Conservation (phyloP, 2,113 vertebrate species). For the Mellivora capensis region DNA sequence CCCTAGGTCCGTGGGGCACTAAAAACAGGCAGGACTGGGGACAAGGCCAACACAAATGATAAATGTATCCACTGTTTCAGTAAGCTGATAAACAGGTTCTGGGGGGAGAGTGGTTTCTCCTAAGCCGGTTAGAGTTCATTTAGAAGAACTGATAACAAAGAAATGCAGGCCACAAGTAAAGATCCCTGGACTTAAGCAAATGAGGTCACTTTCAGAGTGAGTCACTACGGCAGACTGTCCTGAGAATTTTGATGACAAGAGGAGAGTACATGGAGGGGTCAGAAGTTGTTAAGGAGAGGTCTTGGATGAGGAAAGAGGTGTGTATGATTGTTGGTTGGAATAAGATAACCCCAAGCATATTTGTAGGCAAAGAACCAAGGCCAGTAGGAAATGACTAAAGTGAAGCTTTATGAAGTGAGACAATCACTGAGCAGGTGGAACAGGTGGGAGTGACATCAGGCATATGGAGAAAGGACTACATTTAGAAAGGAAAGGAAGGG, state of each 20-base stretch:
- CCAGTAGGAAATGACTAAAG: not conserved
- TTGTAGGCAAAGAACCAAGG: not conserved
- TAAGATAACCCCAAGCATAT: not conserved
- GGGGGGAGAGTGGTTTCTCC: not conserved
- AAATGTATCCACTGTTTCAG: not conserved
- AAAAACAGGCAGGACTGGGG: not conserved
- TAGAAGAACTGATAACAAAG: slow-evolving; percentile 22
- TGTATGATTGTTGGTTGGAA: not conserved
- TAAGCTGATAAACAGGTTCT: not conserved
- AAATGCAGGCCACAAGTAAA: not conserved
- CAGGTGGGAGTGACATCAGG: not conserved
- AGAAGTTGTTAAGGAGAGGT: slow-evolving; percentile 20
- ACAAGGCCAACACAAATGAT: not conserved
- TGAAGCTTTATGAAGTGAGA: not conserved
- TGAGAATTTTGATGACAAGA: slow-evolving; percentile 12
- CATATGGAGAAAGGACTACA: not conserved
- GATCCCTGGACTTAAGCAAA: not conserved
- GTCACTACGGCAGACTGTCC: not conserved
- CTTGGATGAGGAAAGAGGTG: not conserved
- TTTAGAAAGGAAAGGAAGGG: not conserved
- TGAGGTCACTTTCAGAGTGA: slow-evolving; percentile 45
- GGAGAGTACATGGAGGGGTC: not conserved
- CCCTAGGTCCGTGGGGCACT: not conserved
- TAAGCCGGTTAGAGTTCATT: not conserved
- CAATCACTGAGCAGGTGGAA: not conserved